Conservation (phyloP, 2,113 vertebrate species). For the Centropristis striata region DNA sequence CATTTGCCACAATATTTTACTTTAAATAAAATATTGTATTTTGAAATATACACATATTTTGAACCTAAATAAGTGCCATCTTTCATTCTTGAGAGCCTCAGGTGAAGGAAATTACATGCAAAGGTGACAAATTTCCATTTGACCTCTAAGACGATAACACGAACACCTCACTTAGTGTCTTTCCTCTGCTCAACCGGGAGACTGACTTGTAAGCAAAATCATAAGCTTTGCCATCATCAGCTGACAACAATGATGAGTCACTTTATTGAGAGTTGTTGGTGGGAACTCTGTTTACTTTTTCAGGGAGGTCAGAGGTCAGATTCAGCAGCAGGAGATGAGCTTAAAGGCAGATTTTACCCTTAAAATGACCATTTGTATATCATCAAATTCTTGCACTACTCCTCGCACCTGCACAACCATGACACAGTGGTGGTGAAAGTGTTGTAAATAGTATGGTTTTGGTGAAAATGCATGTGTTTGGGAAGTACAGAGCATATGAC, state of each 20-base stretch:
- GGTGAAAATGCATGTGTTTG: too few relatives aligned
- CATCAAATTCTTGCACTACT: too few relatives aligned
- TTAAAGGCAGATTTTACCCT: too few relatives aligned
- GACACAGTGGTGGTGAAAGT: too few relatives aligned
- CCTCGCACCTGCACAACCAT: too few relatives aligned
- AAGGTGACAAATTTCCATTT: slow-evolving; percentile 64
- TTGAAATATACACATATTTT: too few relatives aligned
- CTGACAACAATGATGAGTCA: not conserved
- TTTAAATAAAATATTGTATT: not conserved
- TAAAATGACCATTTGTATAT: too few relatives aligned
- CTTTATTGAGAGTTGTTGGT: not conserved
- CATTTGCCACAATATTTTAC: not conserved
- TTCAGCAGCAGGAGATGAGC: not conserved
- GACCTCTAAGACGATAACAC: slow-evolving; percentile 31
- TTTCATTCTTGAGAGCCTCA: not conserved
- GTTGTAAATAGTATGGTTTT: too few relatives aligned
- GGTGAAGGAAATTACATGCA: slow-evolving; percentile 47
- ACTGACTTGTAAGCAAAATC: not conserved
- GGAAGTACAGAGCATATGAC: too few relatives aligned
- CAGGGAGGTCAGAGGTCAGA: slow-evolving; percentile 13
- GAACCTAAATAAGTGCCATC: not conserved
- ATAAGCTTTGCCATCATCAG: not conserved
- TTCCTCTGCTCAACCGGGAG: not conserved
- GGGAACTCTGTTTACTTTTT: not conserved
- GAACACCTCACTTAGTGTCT: not conserved